Conservation (phyloP, 2,888 invertebrate species). For the Drosophila planitibia region DNA sequence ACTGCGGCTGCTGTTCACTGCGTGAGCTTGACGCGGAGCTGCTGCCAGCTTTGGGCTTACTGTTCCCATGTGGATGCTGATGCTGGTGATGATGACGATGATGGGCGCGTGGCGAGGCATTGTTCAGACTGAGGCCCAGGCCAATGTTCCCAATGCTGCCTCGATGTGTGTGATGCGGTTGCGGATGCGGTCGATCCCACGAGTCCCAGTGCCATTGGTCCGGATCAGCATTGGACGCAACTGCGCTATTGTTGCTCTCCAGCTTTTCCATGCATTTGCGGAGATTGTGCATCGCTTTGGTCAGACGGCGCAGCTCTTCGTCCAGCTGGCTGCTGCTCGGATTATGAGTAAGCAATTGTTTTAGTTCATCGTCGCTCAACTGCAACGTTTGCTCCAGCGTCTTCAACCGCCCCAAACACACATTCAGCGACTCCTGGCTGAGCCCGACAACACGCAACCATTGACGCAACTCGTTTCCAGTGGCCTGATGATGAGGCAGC, state of each 20-base stretch:
- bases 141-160: slow-evolving; percentile 84
- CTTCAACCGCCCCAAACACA: slow-evolving; percentile 89
- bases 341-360: slow-evolving; percentile 87
- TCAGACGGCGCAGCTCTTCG: slow-evolving; percentile 93
- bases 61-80: slow-evolving; percentile 20
- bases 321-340: slow-evolving; percentile 86
- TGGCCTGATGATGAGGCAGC: slow-evolving; percentile 86
- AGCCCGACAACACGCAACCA: slow-evolving; percentile 95
- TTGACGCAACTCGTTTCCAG: slow-evolving; percentile 93
- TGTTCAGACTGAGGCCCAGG: slow-evolving; percentile 49
- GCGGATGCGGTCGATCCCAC: slow-evolving; percentile 90
- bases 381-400: slow-evolving; percentile 93
- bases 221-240: slow-evolving; percentile 54
- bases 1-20: slow-evolving; percentile 46
- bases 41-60: slow-evolving; percentile 29
- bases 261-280: slow-evolving; percentile 88
- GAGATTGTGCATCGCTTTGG: slow-evolving; percentile 93
- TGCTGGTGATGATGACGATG: slow-evolving; percentile 59
- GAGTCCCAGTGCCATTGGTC: slow-evolving; percentile 95
- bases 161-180: slow-evolving; percentile 82
- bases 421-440: slow-evolving; percentile 83
- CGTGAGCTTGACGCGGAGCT: slow-evolving; percentile 31
- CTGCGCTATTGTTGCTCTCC: slow-evolving; percentile 37
- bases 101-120: slow-evolving; percentile 82
- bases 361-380: slow-evolving; percentile 93